Conservation (phyloP, 1,140 invertebrate genomes). For the Agraylea sexmaculata region DNA sequence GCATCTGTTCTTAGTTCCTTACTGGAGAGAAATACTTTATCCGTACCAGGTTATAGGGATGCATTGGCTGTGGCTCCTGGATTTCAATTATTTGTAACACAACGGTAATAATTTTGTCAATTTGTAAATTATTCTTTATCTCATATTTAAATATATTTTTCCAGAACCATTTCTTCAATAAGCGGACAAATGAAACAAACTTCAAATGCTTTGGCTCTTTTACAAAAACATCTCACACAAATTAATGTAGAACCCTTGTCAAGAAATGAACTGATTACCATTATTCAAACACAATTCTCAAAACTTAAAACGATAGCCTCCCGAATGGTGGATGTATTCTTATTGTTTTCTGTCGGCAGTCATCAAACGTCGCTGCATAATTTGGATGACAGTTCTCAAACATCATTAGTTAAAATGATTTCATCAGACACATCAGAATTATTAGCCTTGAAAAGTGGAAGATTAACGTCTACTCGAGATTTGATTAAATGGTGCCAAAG, state of each 20-base stretch:
- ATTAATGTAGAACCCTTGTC: slow-evolving; percentile 73
- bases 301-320: slow-evolving; percentile 58
- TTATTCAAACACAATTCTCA: slow-evolving; percentile 59
- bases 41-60: slow-evolving; percentile 79
- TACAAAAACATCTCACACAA: slow-evolving; percentile 74
- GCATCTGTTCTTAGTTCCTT: slow-evolving; percentile 76
- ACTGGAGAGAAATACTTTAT: slow-evolving; percentile 70
- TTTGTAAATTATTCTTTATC: slow-evolving; percentile 1
- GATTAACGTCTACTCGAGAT: slow-evolving; percentile 73
- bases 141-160: slow-evolving; percentile 18
- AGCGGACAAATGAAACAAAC: slow-evolving; percentile 51
- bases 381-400: slow-evolving; percentile 25
- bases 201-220: slow-evolving; percentile 47
- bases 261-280: slow-evolving; percentile 54
- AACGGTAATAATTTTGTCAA: slow-evolving; percentile 45
- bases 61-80: slow-evolving; percentile 62
- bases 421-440: slow-evolving; percentile 17
- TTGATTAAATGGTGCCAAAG: slow-evolving; percentile 86
- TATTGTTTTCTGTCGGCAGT: slow-evolving; percentile 61
- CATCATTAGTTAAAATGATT: slow-evolving; percentile 23
- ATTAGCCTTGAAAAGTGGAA: slow-evolving; percentile 38
- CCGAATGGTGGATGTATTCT: slow-evolving; percentile 74
- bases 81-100: slow-evolving; percentile 87
- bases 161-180: slow-evolving; percentile 45
- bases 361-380: slow-evolving; percentile 40